phyloP scores from a whole-genome alignment of 1,140 invertebrate species.

The Saxidomus purpurata region DNA sequence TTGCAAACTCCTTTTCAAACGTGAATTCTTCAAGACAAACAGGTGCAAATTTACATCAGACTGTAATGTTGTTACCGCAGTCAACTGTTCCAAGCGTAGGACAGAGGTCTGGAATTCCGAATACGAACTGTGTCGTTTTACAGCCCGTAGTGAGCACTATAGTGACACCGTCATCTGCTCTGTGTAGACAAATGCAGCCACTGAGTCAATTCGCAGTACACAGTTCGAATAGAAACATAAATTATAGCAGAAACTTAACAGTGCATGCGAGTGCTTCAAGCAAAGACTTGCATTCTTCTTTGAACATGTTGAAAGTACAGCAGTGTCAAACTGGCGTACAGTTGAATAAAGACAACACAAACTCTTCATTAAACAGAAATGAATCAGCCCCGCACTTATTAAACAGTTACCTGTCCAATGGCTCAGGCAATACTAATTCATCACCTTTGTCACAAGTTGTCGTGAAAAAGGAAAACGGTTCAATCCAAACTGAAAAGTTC shows the following conservation, averaged over 20 bases:
- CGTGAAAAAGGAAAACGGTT: no score
- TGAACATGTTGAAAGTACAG: not conserved
- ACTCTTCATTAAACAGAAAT: not conserved
- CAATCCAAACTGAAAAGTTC: no score
- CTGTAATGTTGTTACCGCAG: not conserved
- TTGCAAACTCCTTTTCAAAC: not conserved
- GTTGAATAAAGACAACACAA: not conserved
- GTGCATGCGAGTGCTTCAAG: not conserved
- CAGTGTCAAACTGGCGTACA: not conserved
- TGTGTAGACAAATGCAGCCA: not conserved
- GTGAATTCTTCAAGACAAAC: not conserved
- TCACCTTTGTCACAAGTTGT: no score
- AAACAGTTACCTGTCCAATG: not conserved
- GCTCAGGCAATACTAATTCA: not conserved
- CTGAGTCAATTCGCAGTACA: not conserved
- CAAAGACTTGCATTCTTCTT: not conserved
- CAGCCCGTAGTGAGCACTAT: not conserved
- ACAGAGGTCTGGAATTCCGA: slow-evolving; percentile 8
- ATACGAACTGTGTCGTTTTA: not conserved
- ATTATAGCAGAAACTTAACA: not conserved
- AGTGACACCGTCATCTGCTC: not conserved
- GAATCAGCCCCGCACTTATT: not conserved
- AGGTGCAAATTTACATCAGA: not conserved
- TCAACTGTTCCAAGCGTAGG: not conserved
- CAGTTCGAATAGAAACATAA: not conserved